Evolutionary conservation across 2,797 vertebrate species (phyloP).

Genomic region (Iguana delicatissima): DNA sequence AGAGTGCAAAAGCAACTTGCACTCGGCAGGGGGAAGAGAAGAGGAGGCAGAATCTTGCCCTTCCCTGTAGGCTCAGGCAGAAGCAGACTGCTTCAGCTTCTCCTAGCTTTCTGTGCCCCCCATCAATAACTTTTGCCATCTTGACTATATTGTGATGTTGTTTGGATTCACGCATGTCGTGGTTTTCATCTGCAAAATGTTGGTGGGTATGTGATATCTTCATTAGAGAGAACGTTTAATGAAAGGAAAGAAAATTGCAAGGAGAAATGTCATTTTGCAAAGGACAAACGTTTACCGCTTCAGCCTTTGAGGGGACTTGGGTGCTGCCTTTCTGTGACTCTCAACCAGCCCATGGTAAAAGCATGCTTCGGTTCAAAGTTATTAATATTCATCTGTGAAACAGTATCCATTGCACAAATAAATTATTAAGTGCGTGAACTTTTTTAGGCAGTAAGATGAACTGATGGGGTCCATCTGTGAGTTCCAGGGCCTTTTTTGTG

Average conservation of each 20-base stretch:
- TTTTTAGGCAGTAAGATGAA: constrained; percentile 99
- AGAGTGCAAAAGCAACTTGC: too few species aligned
- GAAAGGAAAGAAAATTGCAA: constrained; percentile 85
- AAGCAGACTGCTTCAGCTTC: too few species aligned
- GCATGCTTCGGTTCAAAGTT: constrained; percentile 96
- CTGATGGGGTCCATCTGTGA: constrained; percentile 98
- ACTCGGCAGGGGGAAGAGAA: too few species aligned
- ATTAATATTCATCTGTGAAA: constrained; percentile 99
- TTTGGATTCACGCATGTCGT: too few species aligned
- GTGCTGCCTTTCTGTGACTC: constrained; percentile 79
- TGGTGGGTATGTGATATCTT: constrained; percentile 79
- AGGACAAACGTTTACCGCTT: constrained; percentile 78
- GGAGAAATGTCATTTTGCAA: constrained; percentile 78
- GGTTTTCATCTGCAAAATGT: too few species aligned
- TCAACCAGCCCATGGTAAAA: constrained; percentile 86
- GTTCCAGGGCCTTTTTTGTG: constrained; percentile 85
- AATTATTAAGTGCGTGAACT: constrained; percentile 99
- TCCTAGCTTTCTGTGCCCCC: too few species aligned
- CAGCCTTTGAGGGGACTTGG: constrained; percentile 88
- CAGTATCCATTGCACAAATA: constrained; percentile 98
- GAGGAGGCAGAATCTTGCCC: too few species aligned
- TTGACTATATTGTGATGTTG: too few species aligned
- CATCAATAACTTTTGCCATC: too few species aligned
- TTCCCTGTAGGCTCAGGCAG: too few species aligned
- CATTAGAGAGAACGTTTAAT: constrained; percentile 92